Conservation (phyloP, 2,797 vertebrate species). For the Pseudomugil gertrudae region DNA sequence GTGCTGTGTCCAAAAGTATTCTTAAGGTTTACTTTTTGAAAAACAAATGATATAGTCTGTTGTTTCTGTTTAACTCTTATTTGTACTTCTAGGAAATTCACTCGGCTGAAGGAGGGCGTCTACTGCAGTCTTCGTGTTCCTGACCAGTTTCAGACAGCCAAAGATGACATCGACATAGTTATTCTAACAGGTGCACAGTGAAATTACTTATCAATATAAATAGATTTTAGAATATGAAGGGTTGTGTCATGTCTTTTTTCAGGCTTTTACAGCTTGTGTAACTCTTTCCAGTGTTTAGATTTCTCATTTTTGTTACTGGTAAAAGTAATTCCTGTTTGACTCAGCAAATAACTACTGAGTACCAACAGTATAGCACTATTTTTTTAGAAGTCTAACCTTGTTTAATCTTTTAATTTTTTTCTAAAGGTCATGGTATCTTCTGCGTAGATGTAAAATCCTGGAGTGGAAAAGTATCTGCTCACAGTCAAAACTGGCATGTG, state of each 20-base stretch:
- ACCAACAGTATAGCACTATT: neutral
- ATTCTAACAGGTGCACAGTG: slow-evolving; percentile 74
- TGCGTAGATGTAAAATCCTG: slow-evolving; percentile 82
- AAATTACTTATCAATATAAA: neutral
- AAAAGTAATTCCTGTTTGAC: neutral
- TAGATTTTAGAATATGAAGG: neutral
- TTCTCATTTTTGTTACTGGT: neutral
- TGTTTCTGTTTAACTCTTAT: neutral
- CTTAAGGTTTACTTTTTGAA: neutral
- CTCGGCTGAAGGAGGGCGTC: slow-evolving; percentile 76
- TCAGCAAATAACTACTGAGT: neutral
- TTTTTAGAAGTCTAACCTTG: neutral
- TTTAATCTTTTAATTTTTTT: neutral
- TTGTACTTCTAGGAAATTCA: slow-evolving; percentile 64
- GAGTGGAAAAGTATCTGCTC: slow-evolving; percentile 70
- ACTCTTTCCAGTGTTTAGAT: neutral
- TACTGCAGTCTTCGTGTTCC: slow-evolving; percentile 80
- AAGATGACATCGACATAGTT: slow-evolving; percentile 81
- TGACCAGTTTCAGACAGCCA: slow-evolving; percentile 62
- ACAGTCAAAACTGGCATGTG: slow-evolving; percentile 74
- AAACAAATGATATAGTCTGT: neutral
- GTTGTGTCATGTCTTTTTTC: neutral
- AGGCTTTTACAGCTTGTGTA: neutral
- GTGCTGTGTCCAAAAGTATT: neutral
- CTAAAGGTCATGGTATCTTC: slow-evolving; percentile 80